Evolutionary conservation across 30 jellyfish, hydroid and myxozoan species (phyloP), one percentile per base, ranked within the genome.

Genomic region (Aurelia coerulea): DNA sequence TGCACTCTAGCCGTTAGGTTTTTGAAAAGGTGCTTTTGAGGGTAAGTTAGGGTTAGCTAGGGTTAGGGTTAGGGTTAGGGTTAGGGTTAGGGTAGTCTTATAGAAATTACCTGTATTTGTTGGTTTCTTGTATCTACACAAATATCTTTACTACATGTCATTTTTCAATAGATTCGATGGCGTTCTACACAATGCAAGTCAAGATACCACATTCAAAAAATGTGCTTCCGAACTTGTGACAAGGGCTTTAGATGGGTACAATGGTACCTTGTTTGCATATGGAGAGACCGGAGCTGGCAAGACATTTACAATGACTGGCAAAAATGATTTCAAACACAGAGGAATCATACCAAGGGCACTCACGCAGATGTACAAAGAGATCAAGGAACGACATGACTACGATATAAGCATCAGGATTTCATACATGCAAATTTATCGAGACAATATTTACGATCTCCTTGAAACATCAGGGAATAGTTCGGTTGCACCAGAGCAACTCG

Each of bases 201-300:
- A 95, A 74, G 97, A 85, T 17, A 91, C 85, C 18, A 73, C 87
- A 13, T 95, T 76, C 89, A 51, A 86, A 42, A 80, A 59, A 18
- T 95, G 99, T 71, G 92, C 99, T 4, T 54, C 93, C 8, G 73
- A 78, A 5, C 74, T 85, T 39, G 97, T 95, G 54, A 72, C 78
- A 31, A 79, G 70, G 39, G 84, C 95, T 15, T 81, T 95, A 31
- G 97, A 95, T 85, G 99, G 99, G 15, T 95, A 89, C 77, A 95
- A 89, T 78, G 29, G 93, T 65, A 95, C 99, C 8, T 13, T 95
- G 53, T 95, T 95, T 81, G 97, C 97, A 5, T 95, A 95, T 75
- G 99, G 99, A 10, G 97, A 95, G 80, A 88, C 99, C 3, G 99
- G 99, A 13, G 97, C 96, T 15, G 99, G 99, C n/a, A 95, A 95